Base-by-base conservation (phyloP, 2,888 invertebrate species). In the Parnassius orleans region DNA sequence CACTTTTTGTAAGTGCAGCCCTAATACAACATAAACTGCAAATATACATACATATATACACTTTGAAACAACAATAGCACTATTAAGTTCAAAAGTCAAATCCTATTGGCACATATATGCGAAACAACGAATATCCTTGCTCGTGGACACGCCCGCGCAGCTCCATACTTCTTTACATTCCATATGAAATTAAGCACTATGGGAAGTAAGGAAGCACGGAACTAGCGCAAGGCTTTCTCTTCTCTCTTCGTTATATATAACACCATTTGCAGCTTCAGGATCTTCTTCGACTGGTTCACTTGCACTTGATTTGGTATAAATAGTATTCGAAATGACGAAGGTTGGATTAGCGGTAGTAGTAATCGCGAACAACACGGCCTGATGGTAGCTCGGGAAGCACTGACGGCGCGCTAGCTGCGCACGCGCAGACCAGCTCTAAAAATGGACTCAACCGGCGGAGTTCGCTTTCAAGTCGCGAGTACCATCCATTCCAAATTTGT, bases 121-220 rank as follows among this genome's bases (percentile, higher is more conserved):
- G 71, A 67, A 71, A 70, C 67, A 72, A 70, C 72, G 76, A 71
- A 72, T 76, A 71, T 81, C 79, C 74, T 72, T 76, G 75, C 69
- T 71, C 74, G 87, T 71, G 76, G 87, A 24, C 14, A 51, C 52
- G 52, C 58, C 58, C 43, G 58, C 90, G 92, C 90, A 93, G 95
- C 95, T 95, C 96, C 96, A 96, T 96, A 97, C 97, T 97, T 97
- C 97, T 97, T 97, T 97, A 97, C 97, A 97, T 97, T 97, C 97
- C 97, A 97, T 97, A 97, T 92, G 94, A 88, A 94, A 91, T 90
- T 83, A 93, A 93, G 87, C 93, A 95, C 95, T 97, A 96, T 96
- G 96, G 96, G 96, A 96, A 96, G 96, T 96, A 96, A 96, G 95
- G 96, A 97, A 97, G 97, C 95, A 97, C 96, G 96, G 96, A 95